Base-by-base conservation (phyloP, 2,797 vertebrate genomes). In the Anabas testudineus region DNA sequence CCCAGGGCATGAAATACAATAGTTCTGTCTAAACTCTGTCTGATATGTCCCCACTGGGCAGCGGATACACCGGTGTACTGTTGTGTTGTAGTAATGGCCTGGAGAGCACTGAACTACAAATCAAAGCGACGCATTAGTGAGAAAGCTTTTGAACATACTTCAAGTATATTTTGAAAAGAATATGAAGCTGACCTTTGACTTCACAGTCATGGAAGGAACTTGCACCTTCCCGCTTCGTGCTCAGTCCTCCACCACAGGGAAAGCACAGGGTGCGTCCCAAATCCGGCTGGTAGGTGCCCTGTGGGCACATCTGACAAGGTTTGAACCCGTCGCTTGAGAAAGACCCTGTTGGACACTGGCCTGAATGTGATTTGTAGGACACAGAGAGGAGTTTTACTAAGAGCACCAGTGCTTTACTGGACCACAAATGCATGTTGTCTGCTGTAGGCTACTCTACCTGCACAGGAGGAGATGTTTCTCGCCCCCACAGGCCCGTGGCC, bases 131-230 rank as follows among this genome's bases (percentile, higher is more conserved):
- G 19, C 2, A 52, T 46, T 30, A 41, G 37, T 32, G 0, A 22
- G 28, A 19, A 37, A 7, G 3, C 41, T 47, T 34, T 22, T 5
- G 0, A 2, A 21, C 19, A 34, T n/a, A 46, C 12, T 56, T 48
- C 10, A 0, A 47, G 5, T 13, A 7, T 1, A 13, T 66, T 34
- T 49, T 55, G 32, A 36, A 28, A 53, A 41, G 5, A 58, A 5
- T 21, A 36, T n/a, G 30, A 34, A 12, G 18, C 94, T 84, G 74
- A 98, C 98, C 98, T 95, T 97, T 99, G 83, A 98, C 96, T 81
- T 99, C 97, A 22, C 98, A 99, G 88, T 99, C 97, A 56, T 98
- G 97, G 90, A 99, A 99, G 78, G 96, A 97, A 85, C 94, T 90
- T 68, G 97, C 94, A 13, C 96, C 97, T 53, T 99, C 97, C 2